Evolutionary conservation across 2,888 invertebrate species (phyloP), one percentile per base, ranked within the genome.

Genomic region (Eristalis intricaria): DNA sequence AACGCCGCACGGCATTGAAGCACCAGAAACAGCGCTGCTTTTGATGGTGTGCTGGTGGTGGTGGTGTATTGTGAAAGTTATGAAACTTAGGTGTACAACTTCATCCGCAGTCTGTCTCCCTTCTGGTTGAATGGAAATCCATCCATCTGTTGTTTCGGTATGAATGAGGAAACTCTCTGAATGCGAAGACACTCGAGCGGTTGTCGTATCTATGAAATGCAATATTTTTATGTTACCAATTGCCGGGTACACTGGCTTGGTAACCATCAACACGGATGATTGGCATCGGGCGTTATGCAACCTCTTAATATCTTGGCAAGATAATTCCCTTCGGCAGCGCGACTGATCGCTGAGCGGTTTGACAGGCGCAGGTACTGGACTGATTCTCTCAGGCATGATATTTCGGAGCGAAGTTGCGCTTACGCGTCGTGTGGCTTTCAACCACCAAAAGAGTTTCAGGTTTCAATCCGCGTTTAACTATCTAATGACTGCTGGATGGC

Each of bases 171-270:
- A 85, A 81, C 58, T 68, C 70, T 40, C 68, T 77, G 23, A 50
- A 68, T 50, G 63, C 61, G 68, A 29, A 68, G 26, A 50, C 56
- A 64, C 69, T 69, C 56, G 19, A 50, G n/a, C 43, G 43, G 15
- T 19, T 50, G 50, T 50, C 35, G 60, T 61, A 63, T 71, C 71
- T 32, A 38, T 80, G 84, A 84, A 84, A 85, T 81, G 38, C 50
- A 73, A 85, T 85, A 85, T 81, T 81, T 77, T 77, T 19, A 50
- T 64, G 76, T 81, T 81, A 85, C 85, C 58, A 81, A 77, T 84
- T 84, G 73, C 60, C 63, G n/a, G 60, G 60, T 19, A 77, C 63
- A 32, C 38, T 26, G 65, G 50, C 38, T 32, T 75, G 69, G 68
- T 58, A 63, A 56, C 40, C 69, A 79, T 79, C 83, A 58, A 84